Evolutionary conservation across 2,888 invertebrate species (phyloP).

Genomic region (Troilus luridus): DNA sequence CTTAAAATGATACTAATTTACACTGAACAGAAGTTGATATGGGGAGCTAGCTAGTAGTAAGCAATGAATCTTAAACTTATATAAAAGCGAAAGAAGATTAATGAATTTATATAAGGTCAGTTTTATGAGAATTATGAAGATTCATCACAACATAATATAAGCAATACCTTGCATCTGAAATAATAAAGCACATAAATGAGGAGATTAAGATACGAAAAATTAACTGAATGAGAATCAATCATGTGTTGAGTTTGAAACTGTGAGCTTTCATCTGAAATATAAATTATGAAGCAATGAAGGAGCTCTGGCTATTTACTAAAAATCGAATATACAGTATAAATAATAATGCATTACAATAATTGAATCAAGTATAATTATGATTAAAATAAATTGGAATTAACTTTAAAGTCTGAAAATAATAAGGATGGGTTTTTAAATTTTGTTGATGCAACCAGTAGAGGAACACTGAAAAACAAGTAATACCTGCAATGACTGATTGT

Average conservation of each 20-base stretch:
- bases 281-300: background rate
- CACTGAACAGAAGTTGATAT: background rate
- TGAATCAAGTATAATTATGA: background rate
- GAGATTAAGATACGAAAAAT: background rate
- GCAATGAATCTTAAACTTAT: background rate
- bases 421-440: background rate
- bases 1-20: background rate
- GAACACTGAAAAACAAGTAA: background rate
- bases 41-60: background rate
- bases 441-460: background rate
- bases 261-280: background rate
- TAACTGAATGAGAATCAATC: too few relatives aligned
- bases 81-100: background rate
- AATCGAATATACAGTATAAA: background rate
- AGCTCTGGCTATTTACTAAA: background rate
- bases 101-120: background rate
- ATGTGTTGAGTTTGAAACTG: background rate
- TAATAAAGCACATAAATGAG: background rate
- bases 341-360: background rate
- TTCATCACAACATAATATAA: background rate
- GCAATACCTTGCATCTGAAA: background rate
- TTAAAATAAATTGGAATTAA: background rate
- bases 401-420: background rate
- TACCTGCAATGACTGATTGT: constrained; percentile 64
- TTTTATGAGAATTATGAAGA: background rate